Conservation (phyloP, 2,888 invertebrate genomes). For the Amiota communis region DNA sequence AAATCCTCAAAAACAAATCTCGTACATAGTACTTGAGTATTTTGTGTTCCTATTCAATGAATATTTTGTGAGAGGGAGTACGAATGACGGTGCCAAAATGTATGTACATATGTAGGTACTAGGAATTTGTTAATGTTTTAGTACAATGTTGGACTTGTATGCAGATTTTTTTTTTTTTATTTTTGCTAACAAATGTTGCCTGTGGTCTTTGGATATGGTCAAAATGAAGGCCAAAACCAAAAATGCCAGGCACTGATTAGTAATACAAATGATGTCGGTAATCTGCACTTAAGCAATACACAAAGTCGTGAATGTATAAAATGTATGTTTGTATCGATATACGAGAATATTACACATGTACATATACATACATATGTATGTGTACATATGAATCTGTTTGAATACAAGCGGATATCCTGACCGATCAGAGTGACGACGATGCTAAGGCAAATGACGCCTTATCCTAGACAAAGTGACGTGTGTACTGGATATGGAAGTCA, state of each 20-base stretch:
- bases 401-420: conserved; percentile 16
- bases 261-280: conserved; percentile 66
- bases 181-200: too few relatives aligned
- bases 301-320: conserved; percentile 9
- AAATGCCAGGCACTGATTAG: conserved; percentile 55
- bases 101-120: too few relatives aligned
- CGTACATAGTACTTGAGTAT: too few relatives aligned
- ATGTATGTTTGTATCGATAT: conserved; percentile 22
- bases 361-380: neutral
- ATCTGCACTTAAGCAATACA: conserved; percentile 62
- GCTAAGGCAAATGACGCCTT: conserved; percentile 40
- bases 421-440: neutral
- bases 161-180: too few relatives aligned
- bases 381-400: neutral
- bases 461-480: conserved; percentile 68
- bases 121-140: too few relatives aligned
- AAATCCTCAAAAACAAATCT: too few relatives aligned
- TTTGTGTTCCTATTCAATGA: too few relatives aligned
- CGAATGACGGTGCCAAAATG: too few relatives aligned
- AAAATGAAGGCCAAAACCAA: conserved; percentile 22
- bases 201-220: neutral
- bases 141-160: too few relatives aligned
- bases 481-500: conserved; percentile 60
- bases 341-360: conserved; percentile 37
- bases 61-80: too few relatives aligned